Base-by-base conservation (phyloP, 2,888 invertebrate genomes). In the Dryobota labecula region DNA sequence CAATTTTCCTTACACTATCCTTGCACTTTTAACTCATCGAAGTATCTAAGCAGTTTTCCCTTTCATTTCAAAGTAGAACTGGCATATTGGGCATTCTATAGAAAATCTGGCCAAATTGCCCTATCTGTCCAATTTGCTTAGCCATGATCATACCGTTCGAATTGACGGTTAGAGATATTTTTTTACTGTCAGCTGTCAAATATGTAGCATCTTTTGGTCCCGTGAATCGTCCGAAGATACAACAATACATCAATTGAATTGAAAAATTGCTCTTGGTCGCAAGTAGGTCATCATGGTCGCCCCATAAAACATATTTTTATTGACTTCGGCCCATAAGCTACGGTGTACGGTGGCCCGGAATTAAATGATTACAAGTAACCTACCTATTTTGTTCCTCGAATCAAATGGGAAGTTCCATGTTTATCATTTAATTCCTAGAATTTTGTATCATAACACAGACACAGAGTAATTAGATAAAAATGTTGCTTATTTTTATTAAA, bases 1-100 rank as follows among this genome's bases (percentile, higher is more conserved):
- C n/a, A 36, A 36, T 73, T 76, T 80, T 61, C 76, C 66, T 80
- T 30, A 65, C 4, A 18, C 18, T 36, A 53, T 66, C 76, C 76
- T 76, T 76, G 76, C 30, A 57, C 45, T 63, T 60, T 27, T 27
- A 43, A 13, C 9, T 45, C 60, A n/a, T 24, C 13, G 43, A 30
- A 30, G 18, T 24, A 41, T 20, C 24, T 38, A 8, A 8, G 7
- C 8, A 63, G n/a, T 63, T 79, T 56, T 47, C 20, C 57, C 24
- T 2, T 51, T 30, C 24, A 33, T 33, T 47, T 13, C 2, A 43
- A 78, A 33, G 30, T 38, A 33, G 13, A 53, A 24, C 8, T 24
- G 18, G 15, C 47, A 24, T 2, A 3, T 20, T 43, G 20, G 45
- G 38, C 38, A 76, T 47, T 61, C 5, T 20, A 9, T 18, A n/a